Percentiles rank a stretch among this genome's conserved stretches.
These are phyloP conservation scores for Limnothrissa miodon DNA, from an alignment of 2,113 vertebrate species.

Conservation along the genomic window DNA sequence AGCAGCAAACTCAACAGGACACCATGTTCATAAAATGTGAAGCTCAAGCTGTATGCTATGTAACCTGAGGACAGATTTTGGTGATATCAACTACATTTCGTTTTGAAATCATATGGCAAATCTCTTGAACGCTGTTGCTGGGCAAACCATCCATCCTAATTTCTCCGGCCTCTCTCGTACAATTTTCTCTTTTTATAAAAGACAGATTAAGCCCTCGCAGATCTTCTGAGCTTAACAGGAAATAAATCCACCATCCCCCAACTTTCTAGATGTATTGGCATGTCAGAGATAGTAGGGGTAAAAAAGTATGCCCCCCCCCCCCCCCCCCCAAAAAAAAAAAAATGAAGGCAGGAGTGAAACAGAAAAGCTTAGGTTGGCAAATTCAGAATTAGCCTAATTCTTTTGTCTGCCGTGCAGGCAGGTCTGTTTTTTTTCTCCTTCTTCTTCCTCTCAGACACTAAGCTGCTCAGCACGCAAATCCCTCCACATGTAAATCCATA, in stretches of 20 bases:
- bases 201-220: neutral
- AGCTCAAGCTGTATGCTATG: neutral
- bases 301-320: neutral
- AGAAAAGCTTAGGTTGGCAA: conserved; percentile 29
- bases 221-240: conserved; percentile 24
- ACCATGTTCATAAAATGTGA: neutral
- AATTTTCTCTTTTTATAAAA: neutral
- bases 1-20: neutral
- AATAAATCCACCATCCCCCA: conserved; percentile 12
- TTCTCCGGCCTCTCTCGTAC: neutral
- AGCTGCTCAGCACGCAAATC: neutral
- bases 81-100: neutral
- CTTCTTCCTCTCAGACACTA: neutral
- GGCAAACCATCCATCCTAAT: neutral
- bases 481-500: conserved; percentile 17
- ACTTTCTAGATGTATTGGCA: neutral
- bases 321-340: too few species aligned
- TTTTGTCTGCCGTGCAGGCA: conserved; percentile 19
- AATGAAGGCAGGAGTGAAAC: conserved; percentile 9
- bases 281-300: neutral
- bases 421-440: too few species aligned
- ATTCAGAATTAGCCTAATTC: conserved; percentile 34
- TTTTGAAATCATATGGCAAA: neutral
- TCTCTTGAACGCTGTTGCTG: neutral
- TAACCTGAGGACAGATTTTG: neutral